These are phyloP conservation scores for Siderastrea siderea DNA, from an alignment of 92 coral and sea anemone species.

Conservation along the genomic window DNA sequence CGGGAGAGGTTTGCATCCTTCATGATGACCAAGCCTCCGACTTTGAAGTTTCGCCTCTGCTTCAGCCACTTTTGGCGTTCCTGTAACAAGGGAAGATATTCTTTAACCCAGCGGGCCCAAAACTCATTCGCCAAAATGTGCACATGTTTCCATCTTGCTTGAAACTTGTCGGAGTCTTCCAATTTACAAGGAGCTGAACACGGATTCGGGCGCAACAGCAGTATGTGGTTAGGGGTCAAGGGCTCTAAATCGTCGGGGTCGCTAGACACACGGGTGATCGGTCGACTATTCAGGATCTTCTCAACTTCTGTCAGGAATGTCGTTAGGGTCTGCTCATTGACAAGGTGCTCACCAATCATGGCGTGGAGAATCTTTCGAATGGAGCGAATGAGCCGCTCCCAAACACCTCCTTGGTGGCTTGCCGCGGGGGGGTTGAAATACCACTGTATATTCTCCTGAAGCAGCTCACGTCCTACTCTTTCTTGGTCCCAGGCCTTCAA, in stretches of 20 bases:
- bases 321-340: constrained; percentile 57
- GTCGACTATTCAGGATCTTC: constrained; percentile 63
- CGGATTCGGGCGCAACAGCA: constrained; percentile 43
- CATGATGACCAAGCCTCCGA: constrained; percentile 59
- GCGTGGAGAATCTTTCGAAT: constrained; percentile 56
- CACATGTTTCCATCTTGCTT: constrained; percentile 72
- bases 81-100: constrained; percentile 55
- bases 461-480: constrained; percentile 41
- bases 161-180: constrained; percentile 35
- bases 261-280: constrained; percentile 67
- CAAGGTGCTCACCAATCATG: constrained; percentile 64
- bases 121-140: constrained; percentile 56
- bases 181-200: constrained; percentile 38
- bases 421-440: constrained; percentile 75
- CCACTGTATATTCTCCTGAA: constrained; percentile 50
- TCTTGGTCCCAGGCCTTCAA: constrained; percentile 70
- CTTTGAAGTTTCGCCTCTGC: constrained; percentile 54
- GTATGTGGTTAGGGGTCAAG: constrained; percentile 63
- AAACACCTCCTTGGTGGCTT: constrained; percentile 77
- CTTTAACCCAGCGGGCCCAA: constrained; percentile 46
- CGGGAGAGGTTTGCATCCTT: constrained; percentile 27
- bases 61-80: constrained; percentile 52
- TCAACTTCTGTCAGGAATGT: constrained; percentile 71
- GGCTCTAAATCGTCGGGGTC: constrained; percentile 63
- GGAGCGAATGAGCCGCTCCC: constrained; percentile 74